Base-by-base conservation (phyloP, 2,797 vertebrate genomes). In the Echeneis naucrates region DNA sequence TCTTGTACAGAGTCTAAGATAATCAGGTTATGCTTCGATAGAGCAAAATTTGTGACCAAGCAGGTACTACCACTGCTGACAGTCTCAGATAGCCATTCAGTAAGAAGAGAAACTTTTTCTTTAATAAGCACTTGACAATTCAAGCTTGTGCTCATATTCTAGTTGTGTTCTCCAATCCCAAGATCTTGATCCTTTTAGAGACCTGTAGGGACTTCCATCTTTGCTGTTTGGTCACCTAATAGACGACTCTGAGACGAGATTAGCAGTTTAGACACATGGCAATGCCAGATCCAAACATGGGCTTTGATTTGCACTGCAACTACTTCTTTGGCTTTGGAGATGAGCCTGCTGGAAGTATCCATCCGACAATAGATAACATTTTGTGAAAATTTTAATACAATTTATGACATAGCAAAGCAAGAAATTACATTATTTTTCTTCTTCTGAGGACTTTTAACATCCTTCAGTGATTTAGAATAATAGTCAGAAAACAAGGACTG, bases 381-480 rank as follows among this genome's bases (percentile, higher is more conserved):
- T 4, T 35, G 4, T 13, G 19, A 33, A 26, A 21, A 35, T 54
- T 14, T 56, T 8, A 52, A 32, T 7, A 47, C 16, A n/a, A 12
- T 52, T 38, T 32, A n/a, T 61, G 23, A 35, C 26, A 37, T 8
- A 59, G 19, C 27, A 13, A 54, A 50, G 37, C 51, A 9, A 21
- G 2, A 14, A 57, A 61, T 27, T 19, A 4, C 27, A 30, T 6
- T n/a, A 13, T 51, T 56, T 55, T 38, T 48, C 12, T 42, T 30
- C 9, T 38, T 40, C 9, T 26, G 52, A n/a, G 24, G 24, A 65
- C 35, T 38, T 70, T 65, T 35, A 45, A 71, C 55, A 33, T 4
- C 5, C 32, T 37, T n/a, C n/a, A 21, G 19, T 40, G 13, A 60
- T 70, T 70, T 64, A 27, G 77, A 53, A 52, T 9, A 30, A 61